A percentile compares a stretch with the other conserved stretches of the same genome.
Evolutionary conservation across 2,888 invertebrate genomes (phyloP).

Genomic region (Synanthedon andrenaeformis): DNA sequence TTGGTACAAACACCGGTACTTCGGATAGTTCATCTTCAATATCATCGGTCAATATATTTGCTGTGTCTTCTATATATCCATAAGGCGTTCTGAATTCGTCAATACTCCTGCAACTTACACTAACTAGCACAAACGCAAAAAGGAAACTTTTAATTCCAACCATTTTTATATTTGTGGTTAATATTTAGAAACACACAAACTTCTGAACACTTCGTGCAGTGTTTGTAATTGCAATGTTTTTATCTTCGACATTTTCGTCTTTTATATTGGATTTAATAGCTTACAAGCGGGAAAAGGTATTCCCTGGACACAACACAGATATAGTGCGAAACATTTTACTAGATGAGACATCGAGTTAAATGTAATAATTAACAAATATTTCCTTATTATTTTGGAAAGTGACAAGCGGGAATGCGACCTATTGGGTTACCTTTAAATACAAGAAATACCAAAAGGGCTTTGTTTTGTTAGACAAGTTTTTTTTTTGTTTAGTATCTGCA

Average conservation of each 20-base stretch:
- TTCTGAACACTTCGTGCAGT: neutral
- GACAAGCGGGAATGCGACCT: too few species aligned
- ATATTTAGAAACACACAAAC: neutral
- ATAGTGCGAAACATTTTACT: conserved; percentile 5
- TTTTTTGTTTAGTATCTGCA: too few species aligned
- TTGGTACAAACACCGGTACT: neutral
- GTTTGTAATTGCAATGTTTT: neutral
- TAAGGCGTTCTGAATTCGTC: neutral
- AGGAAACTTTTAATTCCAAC: neutral
- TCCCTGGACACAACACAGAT: conserved; percentile 14
- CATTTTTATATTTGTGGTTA: conserved; percentile 1
- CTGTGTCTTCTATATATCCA: neutral
- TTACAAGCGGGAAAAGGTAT: neutral
- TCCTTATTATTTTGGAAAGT: too few species aligned
- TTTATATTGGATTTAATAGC: neutral
- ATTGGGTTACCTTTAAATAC: too few species aligned
- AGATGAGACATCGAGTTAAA: conserved; percentile 5
- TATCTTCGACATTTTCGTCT: neutral
- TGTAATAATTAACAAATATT: too few species aligned
- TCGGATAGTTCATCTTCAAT: neutral
- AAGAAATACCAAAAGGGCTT: too few species aligned
- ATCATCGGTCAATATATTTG: neutral
- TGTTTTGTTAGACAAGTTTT: too few species aligned
- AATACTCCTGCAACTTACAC: neutral
- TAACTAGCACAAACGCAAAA: neutral